Evolutionary conservation across 2,113 vertebrate species (phyloP).

Genomic region (Ceratotherium simum): DNA sequence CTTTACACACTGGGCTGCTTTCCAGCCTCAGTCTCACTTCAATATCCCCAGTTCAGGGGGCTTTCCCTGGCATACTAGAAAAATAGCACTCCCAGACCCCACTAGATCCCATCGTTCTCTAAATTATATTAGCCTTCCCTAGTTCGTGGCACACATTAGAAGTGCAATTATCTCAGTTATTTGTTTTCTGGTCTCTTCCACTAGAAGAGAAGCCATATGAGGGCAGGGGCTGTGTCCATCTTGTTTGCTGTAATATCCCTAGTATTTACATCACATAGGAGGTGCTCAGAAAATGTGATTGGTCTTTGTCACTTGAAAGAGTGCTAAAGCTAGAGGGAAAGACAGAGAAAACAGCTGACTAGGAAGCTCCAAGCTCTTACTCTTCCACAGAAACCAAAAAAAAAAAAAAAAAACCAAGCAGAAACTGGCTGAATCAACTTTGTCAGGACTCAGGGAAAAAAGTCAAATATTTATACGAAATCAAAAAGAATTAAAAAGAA

Average conservation of each 20-base stretch:
- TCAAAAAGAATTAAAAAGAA: not conserved
- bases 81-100: not conserved
- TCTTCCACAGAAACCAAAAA: not conserved
- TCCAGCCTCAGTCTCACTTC: not conserved
- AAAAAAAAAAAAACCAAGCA: not conserved
- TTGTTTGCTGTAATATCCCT: not conserved
- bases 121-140: not conserved
- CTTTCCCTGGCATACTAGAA: not conserved
- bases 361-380: not conserved
- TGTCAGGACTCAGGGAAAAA: not conserved
- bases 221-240: not conserved
- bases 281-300: no score
- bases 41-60: not conserved
- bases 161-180: not conserved
- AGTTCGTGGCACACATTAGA: not conserved
- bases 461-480: not conserved
- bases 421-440: not conserved
- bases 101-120: not conserved
- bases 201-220: not conserved
- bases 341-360: not conserved
- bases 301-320: not conserved
- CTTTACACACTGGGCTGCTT: not conserved
- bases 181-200: not conserved
- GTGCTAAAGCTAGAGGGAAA: not conserved
- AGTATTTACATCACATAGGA: not conserved